Conservation (phyloP, 2,113 vertebrate species). For the Parotia lawesii region DNA sequence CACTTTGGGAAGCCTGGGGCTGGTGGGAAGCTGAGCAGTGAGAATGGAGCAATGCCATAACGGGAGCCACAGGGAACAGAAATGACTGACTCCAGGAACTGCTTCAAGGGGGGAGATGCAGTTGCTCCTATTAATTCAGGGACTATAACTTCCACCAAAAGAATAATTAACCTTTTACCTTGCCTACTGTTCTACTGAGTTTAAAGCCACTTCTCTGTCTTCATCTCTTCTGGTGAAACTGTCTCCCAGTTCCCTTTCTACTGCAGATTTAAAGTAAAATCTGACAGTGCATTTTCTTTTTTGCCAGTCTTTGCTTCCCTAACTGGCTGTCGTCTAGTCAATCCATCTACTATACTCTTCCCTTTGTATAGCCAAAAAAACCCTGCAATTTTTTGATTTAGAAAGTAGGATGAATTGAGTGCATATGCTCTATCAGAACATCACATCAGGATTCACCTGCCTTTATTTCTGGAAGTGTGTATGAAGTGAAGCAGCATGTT, state of each 20-base stretch:
- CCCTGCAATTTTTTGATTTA: background rate
- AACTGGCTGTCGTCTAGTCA: background rate
- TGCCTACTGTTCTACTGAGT: background rate
- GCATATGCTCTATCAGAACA: background rate
- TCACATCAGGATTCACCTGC: background rate
- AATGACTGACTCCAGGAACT: background rate
- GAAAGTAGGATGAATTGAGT: background rate
- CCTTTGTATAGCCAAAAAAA: background rate
- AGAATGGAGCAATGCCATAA: background rate
- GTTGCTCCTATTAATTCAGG: background rate
- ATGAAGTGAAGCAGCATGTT: background rate
- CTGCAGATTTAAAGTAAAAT: conserved; percentile 6
- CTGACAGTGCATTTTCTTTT: background rate
- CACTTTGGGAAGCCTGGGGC: background rate
- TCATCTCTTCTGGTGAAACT: background rate
- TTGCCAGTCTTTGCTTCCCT: background rate
- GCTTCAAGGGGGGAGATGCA: background rate
- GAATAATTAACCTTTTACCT: conserved; percentile 22
- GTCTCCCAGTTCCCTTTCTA: background rate
- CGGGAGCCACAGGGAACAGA: background rate
- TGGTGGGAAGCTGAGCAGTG: background rate
- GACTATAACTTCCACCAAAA: background rate
- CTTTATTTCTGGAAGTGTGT: background rate
- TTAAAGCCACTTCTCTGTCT: background rate
- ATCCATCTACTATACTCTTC: background rate